Base-by-base conservation (phyloP, 92 coral and sea anemone genomes). In the Epizoanthus rinbou region DNA sequence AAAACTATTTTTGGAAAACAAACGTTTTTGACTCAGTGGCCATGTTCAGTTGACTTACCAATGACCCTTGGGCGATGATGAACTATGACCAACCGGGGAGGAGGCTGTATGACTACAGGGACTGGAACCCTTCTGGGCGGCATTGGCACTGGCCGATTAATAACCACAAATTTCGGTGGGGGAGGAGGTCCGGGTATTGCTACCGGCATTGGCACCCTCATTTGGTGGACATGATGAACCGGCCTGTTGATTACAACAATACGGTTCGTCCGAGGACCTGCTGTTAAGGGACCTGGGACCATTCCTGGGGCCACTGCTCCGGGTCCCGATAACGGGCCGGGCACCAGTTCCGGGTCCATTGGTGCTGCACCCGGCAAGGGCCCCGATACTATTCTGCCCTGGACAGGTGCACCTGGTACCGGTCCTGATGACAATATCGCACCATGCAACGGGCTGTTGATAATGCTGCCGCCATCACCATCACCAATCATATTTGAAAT, bases 91-190 rank as follows among this genome's bases (percentile, higher is more conserved):
- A 78, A 57, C 19, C 70, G 70, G 13, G 70, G 71, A 4, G 82
- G 82, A 22, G 71, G 71, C 53, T 78, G 82, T 16, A 78, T 15
- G 14, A 78, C 59, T 21, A 78, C 82, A n/a, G 82, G 82, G 82
- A 78, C 82, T 13, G 82, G 82, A 6, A 78, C 71, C 45, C 60
- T 43, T 14, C 43, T 62, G 22, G 82, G 71, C 2, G 82, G 82
- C 60, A 78, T 41, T 10, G 82, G 71, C 15, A 78, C 82, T 21
- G 82, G 82, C 19, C 82, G 70, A 47, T 62, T 78, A 41, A 78
- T 63, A 39, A 78, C 82, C 39, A 78, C 82, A 23, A 62, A 31
- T 3, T 78, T 78, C 19, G 82, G 82, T 13, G 72, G 82, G 16
- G 82, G 82, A 43, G 82, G 71, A 35, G 82, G 82, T 3, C 82